Evolutionary conservation across 2,113 vertebrate genomes (phyloP), one percentile per base, ranked within the genome.

Genomic region (Canis aureus): DNA sequence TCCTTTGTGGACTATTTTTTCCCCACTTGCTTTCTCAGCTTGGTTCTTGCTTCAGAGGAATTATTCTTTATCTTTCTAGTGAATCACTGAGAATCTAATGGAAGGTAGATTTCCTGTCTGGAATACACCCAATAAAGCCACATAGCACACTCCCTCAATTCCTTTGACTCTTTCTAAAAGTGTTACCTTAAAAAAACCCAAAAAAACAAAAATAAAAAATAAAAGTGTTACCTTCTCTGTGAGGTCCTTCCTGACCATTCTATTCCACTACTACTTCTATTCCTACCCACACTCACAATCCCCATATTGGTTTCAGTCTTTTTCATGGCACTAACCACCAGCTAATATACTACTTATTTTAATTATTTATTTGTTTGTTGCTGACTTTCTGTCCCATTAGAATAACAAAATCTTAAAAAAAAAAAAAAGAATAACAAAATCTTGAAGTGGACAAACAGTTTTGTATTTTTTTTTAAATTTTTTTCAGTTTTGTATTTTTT

Each of bases 401-500:
- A 95, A 73, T 92, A 89, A 71, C 32, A 85, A 15, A 64, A 55
- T 38, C 62, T 97, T 49, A 85, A 15, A 64, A 55, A 85, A 15
- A 64, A 55, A 85, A 15, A 64, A 55, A n/a, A 51, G n/a, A 95
- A 73, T 92, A 89, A 71, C 32, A 85, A 15, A 64, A 55, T 38
- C 62, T 97, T 49, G 23, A 79, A 49, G 13, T 71, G 13, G 22
- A 43, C 62, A 89, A 78, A 9, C n/a, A 57, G 55, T 85, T 97
- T 84, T 84, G 11, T 59, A 66, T 81, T 80, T 96, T 53, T 91
- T 71, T 35, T 35, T 35, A 35, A 35, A 2, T 35, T 35, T 35
- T 35, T 35, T 35, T 35, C n/a, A 57, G 55, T 85, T 97, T 84
- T 84, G 11, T 59, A 66, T 81, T 80, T 96, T 53, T 91, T 71